These are phyloP conservation scores for Epizoanthus fatuus DNA, from an alignment of 92 coral and sea anemone genomes.

Conservation along the genomic window DNA sequence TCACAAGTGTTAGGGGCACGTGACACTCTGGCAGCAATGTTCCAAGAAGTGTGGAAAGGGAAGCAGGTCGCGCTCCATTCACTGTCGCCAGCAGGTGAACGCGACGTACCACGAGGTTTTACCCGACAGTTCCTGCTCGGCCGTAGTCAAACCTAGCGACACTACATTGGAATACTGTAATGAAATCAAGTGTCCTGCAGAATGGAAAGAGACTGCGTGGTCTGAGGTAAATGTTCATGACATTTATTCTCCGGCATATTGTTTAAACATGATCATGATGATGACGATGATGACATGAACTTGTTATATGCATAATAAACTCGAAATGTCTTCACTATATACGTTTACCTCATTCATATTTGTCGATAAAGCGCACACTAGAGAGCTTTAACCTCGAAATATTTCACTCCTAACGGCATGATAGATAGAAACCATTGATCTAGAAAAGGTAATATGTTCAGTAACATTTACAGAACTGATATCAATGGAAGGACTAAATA, in stretches of 20 bases:
- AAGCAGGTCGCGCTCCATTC: constrained; percentile 49
- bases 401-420: too few species aligned
- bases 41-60: constrained; percentile 80
- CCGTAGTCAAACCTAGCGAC: constrained; percentile 32
- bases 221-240: constrained; percentile 47
- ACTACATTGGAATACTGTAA: constrained; percentile 57
- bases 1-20: constrained; percentile 37
- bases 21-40: constrained; percentile 71
- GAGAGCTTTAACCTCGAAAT: too few species aligned
- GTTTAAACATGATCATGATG: neutral
- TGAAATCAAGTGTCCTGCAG: constrained; percentile 63
- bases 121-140: constrained; percentile 9
- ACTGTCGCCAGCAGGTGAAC: constrained; percentile 57
- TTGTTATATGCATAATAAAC: too few species aligned
- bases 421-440: too few species aligned
- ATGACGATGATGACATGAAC: too few species aligned
- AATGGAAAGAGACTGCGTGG: constrained; percentile 70
- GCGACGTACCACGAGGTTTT: constrained; percentile 30
- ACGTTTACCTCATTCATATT: too few species aligned
- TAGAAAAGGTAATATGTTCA: too few species aligned
- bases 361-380: too few species aligned
- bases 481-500: neutral
- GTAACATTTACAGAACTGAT: too few species aligned
- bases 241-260: neutral
- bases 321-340: too few species aligned